Percentiles rank a stretch among this genome's conserved stretches.
Evolutionary conservation across 2,113 vertebrate genomes (phyloP).

Genomic region (Polypterus bichir): DNA sequence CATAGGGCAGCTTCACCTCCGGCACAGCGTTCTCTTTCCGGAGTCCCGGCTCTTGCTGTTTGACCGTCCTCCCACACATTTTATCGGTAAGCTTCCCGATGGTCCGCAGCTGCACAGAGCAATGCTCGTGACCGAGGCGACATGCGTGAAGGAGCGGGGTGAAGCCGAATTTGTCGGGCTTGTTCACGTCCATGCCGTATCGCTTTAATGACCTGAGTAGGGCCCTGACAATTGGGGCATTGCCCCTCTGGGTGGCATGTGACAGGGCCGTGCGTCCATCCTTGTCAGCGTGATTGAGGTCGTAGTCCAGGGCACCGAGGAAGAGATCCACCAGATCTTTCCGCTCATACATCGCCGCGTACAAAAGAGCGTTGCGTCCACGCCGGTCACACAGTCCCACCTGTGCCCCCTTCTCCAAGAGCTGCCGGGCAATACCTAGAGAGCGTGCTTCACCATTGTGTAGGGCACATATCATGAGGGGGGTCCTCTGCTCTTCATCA

Average conservation of each 20-base stretch:
- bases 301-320: conserved; percentile 15
- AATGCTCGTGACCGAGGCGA: not conserved
- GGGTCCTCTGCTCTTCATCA: conserved; percentile 7
- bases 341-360: conserved; percentile 8
- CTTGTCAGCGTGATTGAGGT: not conserved
- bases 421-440: conserved; percentile 2
- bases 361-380: conserved; percentile 11
- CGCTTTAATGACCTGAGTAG: conserved; percentile 3
- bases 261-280: conserved; percentile 10
- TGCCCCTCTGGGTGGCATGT: not conserved
- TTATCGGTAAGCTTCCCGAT: not conserved
- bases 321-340: conserved; percentile 12
- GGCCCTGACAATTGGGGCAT: accelerated
- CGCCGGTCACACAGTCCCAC: conserved; percentile 1
- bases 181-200: not conserved
- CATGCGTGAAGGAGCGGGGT: conserved; percentile 1
- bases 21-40: not conserved
- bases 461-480: conserved; percentile 19
- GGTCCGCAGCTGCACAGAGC: not conserved
- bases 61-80: not conserved
- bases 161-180: not conserved
- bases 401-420: conserved; percentile 13
- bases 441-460: conserved; percentile 16
- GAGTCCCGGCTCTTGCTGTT: not conserved
- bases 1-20: conserved; percentile 6